Conservation (phyloP, 1,140 invertebrate genomes). For the Procambarus clarkii region DNA sequence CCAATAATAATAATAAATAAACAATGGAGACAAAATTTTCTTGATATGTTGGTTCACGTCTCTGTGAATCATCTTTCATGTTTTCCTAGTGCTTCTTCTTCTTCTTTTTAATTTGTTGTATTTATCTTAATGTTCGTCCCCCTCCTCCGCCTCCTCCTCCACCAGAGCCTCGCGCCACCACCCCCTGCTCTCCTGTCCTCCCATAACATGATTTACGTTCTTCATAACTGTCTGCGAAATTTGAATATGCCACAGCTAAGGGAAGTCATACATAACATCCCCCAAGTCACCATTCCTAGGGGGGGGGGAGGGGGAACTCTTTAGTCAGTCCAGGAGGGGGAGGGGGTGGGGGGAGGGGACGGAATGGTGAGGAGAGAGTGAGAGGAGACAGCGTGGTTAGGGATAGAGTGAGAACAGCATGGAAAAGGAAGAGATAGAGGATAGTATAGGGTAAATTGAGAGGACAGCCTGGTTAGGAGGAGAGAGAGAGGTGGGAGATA, state of each 20-base stretch:
- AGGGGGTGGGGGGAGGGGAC: neutral
- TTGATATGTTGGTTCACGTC: no score
- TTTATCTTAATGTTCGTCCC: neutral
- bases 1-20: no score
- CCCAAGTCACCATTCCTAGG: slow-evolving; percentile 27
- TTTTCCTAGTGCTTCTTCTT: no score
- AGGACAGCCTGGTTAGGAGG: no score
- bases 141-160: neutral
- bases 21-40: no score
- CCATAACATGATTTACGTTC: slow-evolving; percentile 42
- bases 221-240: slow-evolving; percentile 64
- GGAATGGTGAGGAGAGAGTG: no score
- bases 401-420: no score
- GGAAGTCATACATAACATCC: slow-evolving; percentile 57
- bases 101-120: neutral
- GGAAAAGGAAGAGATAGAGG: no score
- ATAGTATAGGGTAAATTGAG: no score
- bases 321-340: neutral
- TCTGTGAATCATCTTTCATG: no score
- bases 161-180: neutral
- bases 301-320: neutral
- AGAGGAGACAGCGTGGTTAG: no score
- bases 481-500: no score
- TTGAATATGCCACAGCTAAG: slow-evolving; percentile 58
- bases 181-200: slow-evolving; percentile 10